Percentiles rank a stretch among this genome's conserved stretches.
Evolutionary conservation across 2,797 vertebrate genomes (phyloP).

Genomic region (Valencia hispanica): DNA sequence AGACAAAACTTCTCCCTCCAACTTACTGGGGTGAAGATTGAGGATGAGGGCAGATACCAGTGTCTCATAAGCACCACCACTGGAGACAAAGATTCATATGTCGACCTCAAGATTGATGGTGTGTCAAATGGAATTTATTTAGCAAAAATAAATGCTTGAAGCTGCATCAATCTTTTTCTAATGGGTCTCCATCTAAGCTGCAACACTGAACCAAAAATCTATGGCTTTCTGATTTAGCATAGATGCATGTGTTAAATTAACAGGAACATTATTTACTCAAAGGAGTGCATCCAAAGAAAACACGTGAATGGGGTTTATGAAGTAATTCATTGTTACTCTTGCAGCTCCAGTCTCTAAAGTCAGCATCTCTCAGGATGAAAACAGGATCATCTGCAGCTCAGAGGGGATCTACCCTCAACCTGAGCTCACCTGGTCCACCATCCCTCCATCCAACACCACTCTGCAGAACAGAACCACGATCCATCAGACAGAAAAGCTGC

Average conservation of each 20-base stretch:
- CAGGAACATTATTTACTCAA: no score
- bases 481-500: neutral
- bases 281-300: no score
- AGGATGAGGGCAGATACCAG: slow-evolving; percentile 71
- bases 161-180: no score
- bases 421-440: neutral
- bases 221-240: no score
- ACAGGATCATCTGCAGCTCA: slow-evolving; percentile 16
- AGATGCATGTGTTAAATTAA: no score
- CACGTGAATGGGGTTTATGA: no score
- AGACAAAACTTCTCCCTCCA: slow-evolving; percentile 77
- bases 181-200: neutral
- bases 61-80: slow-evolving; percentile 72
- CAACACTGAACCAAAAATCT: neutral
- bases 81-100: neutral
- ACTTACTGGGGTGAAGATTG: slow-evolving; percentile 54
- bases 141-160: neutral
- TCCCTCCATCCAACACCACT: neutral
- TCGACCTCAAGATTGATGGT: neutral
- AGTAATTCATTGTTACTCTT: neutral
- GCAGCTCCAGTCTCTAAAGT: slow-evolving; percentile 30
- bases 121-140: neutral
- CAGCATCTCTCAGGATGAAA: slow-evolving; percentile 22
- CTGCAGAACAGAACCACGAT: neutral
- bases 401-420: slow-evolving; percentile 6